Conservation (phyloP, 2,797 vertebrate genomes). For the Bovichtus variegatus region DNA sequence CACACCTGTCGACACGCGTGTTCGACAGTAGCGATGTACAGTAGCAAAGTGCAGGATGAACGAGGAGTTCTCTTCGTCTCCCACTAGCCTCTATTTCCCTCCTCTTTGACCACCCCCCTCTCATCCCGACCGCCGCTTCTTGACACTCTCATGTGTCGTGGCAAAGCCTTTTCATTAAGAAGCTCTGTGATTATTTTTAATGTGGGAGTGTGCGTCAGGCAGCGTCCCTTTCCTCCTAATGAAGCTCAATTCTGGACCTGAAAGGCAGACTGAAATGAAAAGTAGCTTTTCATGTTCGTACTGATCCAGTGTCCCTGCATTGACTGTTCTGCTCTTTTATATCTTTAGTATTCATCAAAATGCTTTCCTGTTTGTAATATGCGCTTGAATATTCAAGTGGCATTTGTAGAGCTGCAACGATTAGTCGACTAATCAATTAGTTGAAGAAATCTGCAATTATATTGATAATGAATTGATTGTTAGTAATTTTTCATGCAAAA, state of each 20-base stretch:
- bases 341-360: not conserved
- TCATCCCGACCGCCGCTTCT: not conserved
- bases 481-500: no score
- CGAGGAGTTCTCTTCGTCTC: not conserved
- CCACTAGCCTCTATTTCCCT: not conserved
- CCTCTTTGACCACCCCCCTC: not conserved
- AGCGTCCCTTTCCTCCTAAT: conserved; percentile 32
- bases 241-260: conserved; percentile 25
- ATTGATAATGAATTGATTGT: no score
- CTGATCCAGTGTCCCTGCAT: not conserved
- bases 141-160: conserved; percentile 12
- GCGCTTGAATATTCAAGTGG: not conserved
- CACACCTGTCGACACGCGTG: not conserved
- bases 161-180: conserved; percentile 49
- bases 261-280: conserved; percentile 9
- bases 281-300: conserved; percentile 11
- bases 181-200: conserved; percentile 60
- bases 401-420: no score
- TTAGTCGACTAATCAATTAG: no score
- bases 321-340: not conserved
- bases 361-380: not conserved
- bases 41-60: not conserved
- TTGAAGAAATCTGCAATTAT: no score
- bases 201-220: conserved; percentile 20
- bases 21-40: not conserved